Evolutionary conservation across 2,113 vertebrate genomes (phyloP), one percentile per base, ranked within the genome.

Genomic region (Channa argus): DNA sequence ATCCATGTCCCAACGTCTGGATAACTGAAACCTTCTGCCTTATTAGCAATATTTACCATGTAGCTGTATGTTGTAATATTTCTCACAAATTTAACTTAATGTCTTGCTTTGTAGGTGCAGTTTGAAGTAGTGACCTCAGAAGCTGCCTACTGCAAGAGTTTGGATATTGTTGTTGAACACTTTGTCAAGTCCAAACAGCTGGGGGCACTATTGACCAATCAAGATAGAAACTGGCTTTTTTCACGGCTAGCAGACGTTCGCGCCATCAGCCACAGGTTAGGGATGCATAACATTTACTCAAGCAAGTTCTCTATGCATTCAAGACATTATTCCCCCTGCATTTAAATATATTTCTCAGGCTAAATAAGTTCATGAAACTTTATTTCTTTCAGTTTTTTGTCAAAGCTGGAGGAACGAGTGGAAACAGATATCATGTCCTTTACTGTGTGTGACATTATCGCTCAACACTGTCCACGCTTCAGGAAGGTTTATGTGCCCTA

Each of bases 151-250:
- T 93, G 96, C 74, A 94, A 96, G 58, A 99, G 98, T 84, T 86
- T 99, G 38, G 96, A 98, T 0, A 95, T 99, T 45, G 97, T 97
- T 0, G 95, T 98, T 61, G 96, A 98, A 45, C 96, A 98, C 49
- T 99, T 99, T 89, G 96, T 97, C 61, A 94, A 91, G 51, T 96
- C 92, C 0, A 49, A 92, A 11, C 93, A 94, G 45, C 93, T 99
- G 37, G 95, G 94, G 52, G 76, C 74, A 0, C 88, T 95, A 70
- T 87, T 99, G 71, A 90, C 92, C 71, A 93, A 94, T 55, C 97
- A 99, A 81, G 97, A 99, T 2, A 95, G 94, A 38, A 98, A 96
- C 71, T 99, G 97, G 97, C 95, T 99, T n/a, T 99, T 99, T 86
- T 99, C 98, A 1, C 93, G 96, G 10, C 89, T 99, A 1, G 89